Conservation (phyloP, 2,888 invertebrate species). For the Synanthedon vespiformis region DNA sequence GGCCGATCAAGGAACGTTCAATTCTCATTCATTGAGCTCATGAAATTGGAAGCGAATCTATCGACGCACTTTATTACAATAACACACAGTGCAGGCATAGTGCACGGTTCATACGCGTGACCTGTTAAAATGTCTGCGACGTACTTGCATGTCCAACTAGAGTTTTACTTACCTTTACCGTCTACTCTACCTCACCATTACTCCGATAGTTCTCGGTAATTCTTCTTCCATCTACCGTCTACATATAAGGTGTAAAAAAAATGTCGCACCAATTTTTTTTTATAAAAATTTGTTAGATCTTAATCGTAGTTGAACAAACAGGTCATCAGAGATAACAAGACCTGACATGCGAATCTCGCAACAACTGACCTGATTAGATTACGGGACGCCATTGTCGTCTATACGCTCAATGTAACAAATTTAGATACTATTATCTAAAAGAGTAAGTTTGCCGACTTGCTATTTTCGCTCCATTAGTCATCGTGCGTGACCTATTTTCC, state of each 20-base stretch:
- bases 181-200: too few relatives aligned
- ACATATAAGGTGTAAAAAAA: too few relatives aligned
- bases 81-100: conserved; percentile 6
- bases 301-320: too few relatives aligned
- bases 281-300: too few relatives aligned
- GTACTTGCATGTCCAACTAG: too few relatives aligned
- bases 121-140: not conserved
- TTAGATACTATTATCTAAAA: conserved; percentile 10
- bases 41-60: conserved; percentile 11
- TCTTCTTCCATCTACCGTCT: too few relatives aligned
- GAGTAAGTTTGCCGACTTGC: not conserved
- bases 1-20: conserved; percentile 35
- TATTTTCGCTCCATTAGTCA: conserved; percentile 4
- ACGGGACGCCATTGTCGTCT: conserved; percentile 41
- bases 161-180: too few relatives aligned
- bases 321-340: too few relatives aligned
- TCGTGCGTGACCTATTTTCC: conserved; percentile 6
- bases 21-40: conserved; percentile 27
- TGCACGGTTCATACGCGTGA: conserved; percentile 1
- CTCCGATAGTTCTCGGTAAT: too few relatives aligned
- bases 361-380: conserved; percentile 32
- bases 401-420: conserved; percentile 22
- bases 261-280: too few relatives aligned
- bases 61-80: conserved; percentile 14
- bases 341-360: too few relatives aligned